These are phyloP conservation scores for Sarcoramphus papa DNA, from an alignment of 2,797 vertebrate genomes.

Conservation along the genomic window DNA sequence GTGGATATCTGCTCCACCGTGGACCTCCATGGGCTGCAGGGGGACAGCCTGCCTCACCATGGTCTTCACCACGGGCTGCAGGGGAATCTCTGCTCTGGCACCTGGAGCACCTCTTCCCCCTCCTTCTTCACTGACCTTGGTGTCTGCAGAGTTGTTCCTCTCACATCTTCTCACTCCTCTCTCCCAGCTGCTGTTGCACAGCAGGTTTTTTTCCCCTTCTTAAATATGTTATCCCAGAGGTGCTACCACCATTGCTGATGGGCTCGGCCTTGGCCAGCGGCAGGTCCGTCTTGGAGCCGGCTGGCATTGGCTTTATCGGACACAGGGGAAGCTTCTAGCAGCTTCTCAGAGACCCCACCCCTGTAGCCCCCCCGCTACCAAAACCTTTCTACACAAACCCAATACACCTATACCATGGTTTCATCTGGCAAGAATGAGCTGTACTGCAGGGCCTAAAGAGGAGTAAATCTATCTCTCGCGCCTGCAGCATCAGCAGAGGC, in stretches of 20 bases:
- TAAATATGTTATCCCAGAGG: neutral
- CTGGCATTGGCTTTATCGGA: neutral
- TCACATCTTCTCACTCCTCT: neutral
- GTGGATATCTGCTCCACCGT: no score
- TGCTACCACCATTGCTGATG: no score
- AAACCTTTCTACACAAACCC: neutral
- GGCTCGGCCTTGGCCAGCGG: neutral
- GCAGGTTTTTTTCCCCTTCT: neutral
- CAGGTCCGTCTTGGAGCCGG: no score
- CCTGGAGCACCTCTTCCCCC: neutral
- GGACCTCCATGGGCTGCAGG: neutral
- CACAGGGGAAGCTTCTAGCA: neutral
- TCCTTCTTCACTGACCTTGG: neutral
- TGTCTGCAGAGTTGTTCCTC: neutral
- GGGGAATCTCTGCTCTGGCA: neutral
- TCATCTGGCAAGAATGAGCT: neutral
- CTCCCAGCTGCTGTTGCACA: neutral
- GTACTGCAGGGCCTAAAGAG: neutral
- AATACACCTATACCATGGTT: neutral
- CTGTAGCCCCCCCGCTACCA: neutral
- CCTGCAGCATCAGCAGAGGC: neutral
- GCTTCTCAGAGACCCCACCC: neutral
- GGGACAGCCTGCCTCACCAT: neutral
- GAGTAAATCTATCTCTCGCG: rapidly evolving
- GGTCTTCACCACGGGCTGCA: neutral